A percentile compares a stretch with the other conserved stretches of the same genome.
phyloP scores from a whole-genome alignment of 1,140 invertebrate genomes.

The Caenorhabditis latens region DNA sequence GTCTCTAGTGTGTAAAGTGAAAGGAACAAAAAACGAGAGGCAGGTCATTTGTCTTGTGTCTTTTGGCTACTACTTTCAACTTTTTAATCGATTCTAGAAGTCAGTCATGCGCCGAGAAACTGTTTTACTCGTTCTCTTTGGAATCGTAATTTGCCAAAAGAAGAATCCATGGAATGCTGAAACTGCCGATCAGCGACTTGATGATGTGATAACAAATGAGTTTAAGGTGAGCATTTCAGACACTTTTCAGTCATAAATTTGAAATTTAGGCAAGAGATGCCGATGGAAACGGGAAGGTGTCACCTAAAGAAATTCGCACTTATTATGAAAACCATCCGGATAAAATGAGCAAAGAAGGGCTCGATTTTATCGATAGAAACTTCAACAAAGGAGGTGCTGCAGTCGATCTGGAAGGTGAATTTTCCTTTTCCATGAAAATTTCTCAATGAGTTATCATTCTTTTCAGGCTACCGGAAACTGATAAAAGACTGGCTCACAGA shows the following conservation, averaged over 20 bases:
- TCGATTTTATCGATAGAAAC: slow-evolving; percentile 36
- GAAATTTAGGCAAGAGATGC: slow-evolving; percentile 11
- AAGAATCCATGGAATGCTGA: slow-evolving; percentile 38
- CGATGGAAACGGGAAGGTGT: neutral
- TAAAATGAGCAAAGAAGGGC: slow-evolving; percentile 42
- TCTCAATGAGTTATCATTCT: neutral
- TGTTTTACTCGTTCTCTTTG: slow-evolving; percentile 7
- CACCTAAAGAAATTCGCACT: slow-evolving; percentile 13
- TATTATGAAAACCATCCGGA: slow-evolving; percentile 32
- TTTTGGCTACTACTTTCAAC: slow-evolving; percentile 36
- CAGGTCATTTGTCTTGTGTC: slow-evolving; percentile 29
- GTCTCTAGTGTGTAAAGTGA: neutral
- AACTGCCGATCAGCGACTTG: slow-evolving; percentile 17
- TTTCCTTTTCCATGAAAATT: neutral
- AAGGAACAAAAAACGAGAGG: neutral
- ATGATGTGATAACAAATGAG: slow-evolving; percentile 30
- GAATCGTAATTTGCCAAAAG: slow-evolving; percentile 20
- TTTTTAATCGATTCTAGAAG: slow-evolving; percentile 18
- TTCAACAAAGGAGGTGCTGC: neutral
- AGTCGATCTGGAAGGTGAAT: slow-evolving; percentile 25
- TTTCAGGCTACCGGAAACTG: slow-evolving; percentile 11
- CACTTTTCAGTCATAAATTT: neutral
- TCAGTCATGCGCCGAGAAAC: neutral
- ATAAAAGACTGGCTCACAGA: slow-evolving; percentile 42
- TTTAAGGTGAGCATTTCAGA: neutral